A percentile compares a stretch with the other conserved stretches of the same genome.
Conservation (phyloP, 1,140 invertebrate genomes). For the Periplaneta americana region DNA sequence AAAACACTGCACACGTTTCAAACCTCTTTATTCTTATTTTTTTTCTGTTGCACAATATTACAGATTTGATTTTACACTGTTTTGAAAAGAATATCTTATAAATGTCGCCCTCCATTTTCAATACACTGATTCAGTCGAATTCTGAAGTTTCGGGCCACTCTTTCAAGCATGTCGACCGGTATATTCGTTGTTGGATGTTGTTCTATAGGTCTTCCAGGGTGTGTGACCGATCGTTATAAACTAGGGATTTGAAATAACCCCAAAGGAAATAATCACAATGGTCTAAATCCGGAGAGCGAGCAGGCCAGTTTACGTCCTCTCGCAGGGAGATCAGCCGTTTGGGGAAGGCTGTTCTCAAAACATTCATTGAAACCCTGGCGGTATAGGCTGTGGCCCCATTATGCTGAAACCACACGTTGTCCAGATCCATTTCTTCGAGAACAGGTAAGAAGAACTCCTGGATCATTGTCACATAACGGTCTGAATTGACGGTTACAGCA, state of each 20-base stretch:
- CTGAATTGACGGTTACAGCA: slow-evolving; percentile 29
- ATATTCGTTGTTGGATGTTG: not conserved
- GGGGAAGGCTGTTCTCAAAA: slow-evolving; percentile 11
- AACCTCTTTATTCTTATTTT: not conserved
- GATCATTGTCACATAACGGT: slow-evolving; percentile 31
- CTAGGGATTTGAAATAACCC: not conserved
- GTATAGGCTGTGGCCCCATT: slow-evolving; percentile 27
- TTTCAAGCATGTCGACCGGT: not conserved
- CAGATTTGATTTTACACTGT: not conserved
- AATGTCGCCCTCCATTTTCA: not conserved
- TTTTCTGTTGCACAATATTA: not conserved
- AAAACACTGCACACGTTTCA: not conserved
- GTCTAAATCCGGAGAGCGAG: not conserved
- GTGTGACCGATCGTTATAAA: not conserved
- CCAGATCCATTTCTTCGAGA: slow-evolving; percentile 23
- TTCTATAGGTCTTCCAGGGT: not conserved
- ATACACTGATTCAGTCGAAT: not conserved
- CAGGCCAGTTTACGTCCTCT: not conserved
- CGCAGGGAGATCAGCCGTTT: not conserved
- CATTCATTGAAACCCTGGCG: slow-evolving; percentile 23
- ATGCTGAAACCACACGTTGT: slow-evolving; percentile 29
- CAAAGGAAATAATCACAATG: not conserved
- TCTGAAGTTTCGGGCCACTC: not conserved
- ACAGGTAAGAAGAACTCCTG: slow-evolving; percentile 28
- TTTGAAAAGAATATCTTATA: not conserved